Evolutionary conservation across 2,888 invertebrate species (phyloP).

Genomic region (Cerceris ruficornis): DNA sequence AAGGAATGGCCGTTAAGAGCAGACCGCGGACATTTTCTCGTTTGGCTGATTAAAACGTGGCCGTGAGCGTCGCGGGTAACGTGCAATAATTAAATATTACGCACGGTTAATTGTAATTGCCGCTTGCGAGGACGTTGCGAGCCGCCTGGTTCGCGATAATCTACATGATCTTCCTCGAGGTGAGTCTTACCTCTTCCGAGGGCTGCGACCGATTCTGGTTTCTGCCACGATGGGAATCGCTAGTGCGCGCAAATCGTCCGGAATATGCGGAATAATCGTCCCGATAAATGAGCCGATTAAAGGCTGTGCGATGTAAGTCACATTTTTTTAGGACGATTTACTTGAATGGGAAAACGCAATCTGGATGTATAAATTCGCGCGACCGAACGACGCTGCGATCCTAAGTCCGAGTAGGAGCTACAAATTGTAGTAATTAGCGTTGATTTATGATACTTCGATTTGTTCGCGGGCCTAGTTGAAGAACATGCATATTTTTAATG

Average conservation of each 20-base stretch:
- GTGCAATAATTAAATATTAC: slow-evolving; percentile 55
- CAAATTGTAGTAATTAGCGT: no score
- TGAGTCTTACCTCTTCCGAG: slow-evolving; percentile 13
- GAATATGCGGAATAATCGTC: slow-evolving; percentile 3
- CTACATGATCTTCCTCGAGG: slow-evolving; percentile 36
- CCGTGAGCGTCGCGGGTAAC: slow-evolving; percentile 44
- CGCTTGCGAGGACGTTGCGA: slow-evolving; percentile 37
- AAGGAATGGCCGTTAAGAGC: slow-evolving; percentile 28
- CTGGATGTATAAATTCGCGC: no score
- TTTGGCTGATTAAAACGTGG: slow-evolving; percentile 39
- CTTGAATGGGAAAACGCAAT: no score
- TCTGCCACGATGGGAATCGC: slow-evolving; percentile 1
- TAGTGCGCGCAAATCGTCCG: slow-evolving; percentile 8
- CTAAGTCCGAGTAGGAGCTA: no score
- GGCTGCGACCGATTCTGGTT: slow-evolving; percentile 5
- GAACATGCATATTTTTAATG: no score
- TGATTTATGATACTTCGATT: no score
- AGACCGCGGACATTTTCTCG: slow-evolving; percentile 32
- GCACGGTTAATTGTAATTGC: slow-evolving; percentile 55
- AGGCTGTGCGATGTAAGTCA: background rate
- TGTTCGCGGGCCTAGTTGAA: no score
- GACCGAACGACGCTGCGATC: no score
- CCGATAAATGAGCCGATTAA: background rate
- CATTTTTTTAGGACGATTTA: no score
- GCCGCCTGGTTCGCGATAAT: slow-evolving; percentile 45